Evolutionary conservation across 2,113 vertebrate species (phyloP).

Genomic region (Gila orcuttii): DNA sequence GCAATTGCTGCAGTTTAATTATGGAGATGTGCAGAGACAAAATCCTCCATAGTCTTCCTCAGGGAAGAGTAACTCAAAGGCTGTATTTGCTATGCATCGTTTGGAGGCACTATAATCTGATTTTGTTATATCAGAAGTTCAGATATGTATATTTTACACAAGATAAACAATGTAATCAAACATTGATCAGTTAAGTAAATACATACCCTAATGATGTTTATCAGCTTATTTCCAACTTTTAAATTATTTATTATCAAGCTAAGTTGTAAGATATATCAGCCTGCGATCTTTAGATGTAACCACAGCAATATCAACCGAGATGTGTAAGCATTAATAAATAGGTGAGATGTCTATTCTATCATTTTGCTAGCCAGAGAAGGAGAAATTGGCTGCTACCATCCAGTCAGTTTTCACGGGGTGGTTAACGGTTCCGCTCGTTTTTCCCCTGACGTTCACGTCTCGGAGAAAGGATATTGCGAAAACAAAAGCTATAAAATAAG

Average conservation of each 20-base stretch:
- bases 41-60: conserved; percentile 3
- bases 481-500: background rate
- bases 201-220: background rate
- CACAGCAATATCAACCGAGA: conserved; percentile 43
- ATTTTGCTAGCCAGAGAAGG: conserved; percentile 70
- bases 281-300: background rate
- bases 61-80: background rate
- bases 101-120: background rate
- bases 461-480: background rate
- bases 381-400: conserved; percentile 78
- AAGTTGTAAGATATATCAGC: background rate
- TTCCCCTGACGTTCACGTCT: conserved; percentile 18
- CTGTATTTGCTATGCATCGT: conserved; percentile 19
- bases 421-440: conserved; percentile 49
- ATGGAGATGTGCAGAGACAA: conserved; percentile 14
- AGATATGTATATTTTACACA: background rate
- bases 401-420: conserved; percentile 70
- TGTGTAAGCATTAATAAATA: conserved; percentile 54
- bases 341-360: conserved; percentile 68
- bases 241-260: background rate
- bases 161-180: background rate
- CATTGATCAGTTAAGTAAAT: background rate
- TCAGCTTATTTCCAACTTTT: background rate
- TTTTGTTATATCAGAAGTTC: background rate
- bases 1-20: background rate